These are phyloP conservation scores for Amazona vittata DNA, from an alignment of 2,113 vertebrate species.

Conservation along the genomic window DNA sequence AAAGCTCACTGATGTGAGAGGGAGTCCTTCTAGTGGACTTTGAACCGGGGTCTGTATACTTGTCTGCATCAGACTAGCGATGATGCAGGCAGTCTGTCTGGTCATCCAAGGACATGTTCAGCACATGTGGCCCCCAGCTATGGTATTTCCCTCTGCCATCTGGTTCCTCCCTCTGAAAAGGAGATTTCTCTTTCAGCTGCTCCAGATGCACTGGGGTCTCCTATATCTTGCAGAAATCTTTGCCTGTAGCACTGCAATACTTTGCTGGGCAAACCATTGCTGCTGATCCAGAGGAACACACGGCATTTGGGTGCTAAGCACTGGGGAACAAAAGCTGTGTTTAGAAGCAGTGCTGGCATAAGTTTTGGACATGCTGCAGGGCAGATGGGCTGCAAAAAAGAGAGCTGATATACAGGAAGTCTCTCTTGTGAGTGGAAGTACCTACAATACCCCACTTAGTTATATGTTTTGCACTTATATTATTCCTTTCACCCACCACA, in stretches of 20 bases:
- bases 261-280: background rate
- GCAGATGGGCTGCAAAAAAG: background rate
- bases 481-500: background rate
- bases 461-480: background rate
- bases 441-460: background rate
- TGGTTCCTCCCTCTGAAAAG: background rate
- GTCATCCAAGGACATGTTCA: background rate
- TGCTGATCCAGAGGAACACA: background rate
- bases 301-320: background rate
- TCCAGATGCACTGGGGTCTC: background rate
- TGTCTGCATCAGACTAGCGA: background rate
- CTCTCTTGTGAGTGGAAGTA: background rate
- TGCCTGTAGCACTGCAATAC: background rate
- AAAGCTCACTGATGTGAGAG: background rate
- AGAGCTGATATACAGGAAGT: background rate
- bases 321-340: background rate
- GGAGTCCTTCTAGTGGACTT: background rate
- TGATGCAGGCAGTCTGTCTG: background rate
- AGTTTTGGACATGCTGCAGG: background rate
- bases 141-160: background rate
- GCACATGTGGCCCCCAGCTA: background rate
- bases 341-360: background rate
- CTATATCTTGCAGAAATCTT: rapidly evolving
- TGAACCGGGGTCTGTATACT: background rate
- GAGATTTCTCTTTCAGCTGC: background rate